Base-by-base conservation (phyloP, 2,888 invertebrate species). In the Pyrrhia umbra region DNA sequence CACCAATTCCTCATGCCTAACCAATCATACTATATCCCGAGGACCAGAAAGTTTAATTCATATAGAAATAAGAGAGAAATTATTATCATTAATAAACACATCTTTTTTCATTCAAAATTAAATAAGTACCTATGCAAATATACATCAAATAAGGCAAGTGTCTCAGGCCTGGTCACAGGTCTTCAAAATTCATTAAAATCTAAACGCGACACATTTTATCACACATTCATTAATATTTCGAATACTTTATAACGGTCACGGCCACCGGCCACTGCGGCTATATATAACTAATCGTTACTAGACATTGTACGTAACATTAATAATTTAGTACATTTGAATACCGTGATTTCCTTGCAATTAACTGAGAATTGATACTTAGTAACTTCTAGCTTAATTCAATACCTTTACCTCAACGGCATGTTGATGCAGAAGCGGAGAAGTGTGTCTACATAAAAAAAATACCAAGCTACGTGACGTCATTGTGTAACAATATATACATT, bases 231-330 rank as follows among this genome's bases (percentile, higher is more conserved):
- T 34, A 49, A 27, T 25, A 39, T 68, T 61, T 43, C 37, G 21
- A 68, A 39, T 37, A 56, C n/a, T 61, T 74, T 42, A 51, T 25
- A 52, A 15, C 37, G 55, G 61, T 59, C 69, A 73, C 13, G 68
- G 68, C 68, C 55, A 6, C 10, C 3, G 16, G 9, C 27, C 21
- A 27, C 4, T 54, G 46, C 15, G 9, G 16, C 68, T 74, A 70
- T 74, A 61, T 74, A 70, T 70, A 74, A 60, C 13, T 51, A 70
- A 70, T 70, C 54, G 55, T 61, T 74, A 42, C n/a, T 60, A 55
- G 75, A 74, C 61, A 46, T 25, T 51, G 57, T 47, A 68, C 39
- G 46, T 56, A 52, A n/a, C 34, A 18, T 67, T 34, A 40, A 70
- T 74, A 42, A 70, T 74, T 70, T 74, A 70, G 46, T 74, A 34